A percentile compares a stretch with the other conserved stretches of the same genome.
phyloP scores from a whole-genome alignment of 2,888 invertebrate species.

The Ommatoiulus sabulosus region DNA sequence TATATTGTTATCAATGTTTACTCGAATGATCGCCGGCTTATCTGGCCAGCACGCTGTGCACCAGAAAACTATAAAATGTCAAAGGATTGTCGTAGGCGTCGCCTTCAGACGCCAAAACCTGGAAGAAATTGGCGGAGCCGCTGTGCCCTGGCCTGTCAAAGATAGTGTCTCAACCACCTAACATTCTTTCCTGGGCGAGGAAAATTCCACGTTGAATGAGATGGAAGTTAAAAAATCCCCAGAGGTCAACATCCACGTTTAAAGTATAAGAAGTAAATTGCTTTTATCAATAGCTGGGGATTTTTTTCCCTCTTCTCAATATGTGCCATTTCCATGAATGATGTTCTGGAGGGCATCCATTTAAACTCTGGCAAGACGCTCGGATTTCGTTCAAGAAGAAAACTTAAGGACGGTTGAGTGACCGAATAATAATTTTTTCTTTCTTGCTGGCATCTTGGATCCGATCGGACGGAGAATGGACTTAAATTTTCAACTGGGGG shows the following conservation, averaged over 20 bases:
- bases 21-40: neutral
- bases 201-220: neutral
- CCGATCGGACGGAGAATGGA: neutral
- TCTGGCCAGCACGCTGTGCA: neutral
- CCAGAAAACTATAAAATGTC: constrained; percentile 19
- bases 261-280: constrained; percentile 45
- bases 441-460: neutral
- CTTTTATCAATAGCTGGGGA: constrained; percentile 24
- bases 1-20: neutral
- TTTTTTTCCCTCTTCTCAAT: constrained; percentile 20
- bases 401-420: constrained; percentile 48
- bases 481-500: constrained; percentile 21
- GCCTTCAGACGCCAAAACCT: neutral
- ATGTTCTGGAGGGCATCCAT: constrained; percentile 44
- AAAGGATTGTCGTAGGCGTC: neutral
- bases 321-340: constrained; percentile 44
- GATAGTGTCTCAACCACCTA: constrained; percentile 12
- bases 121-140: neutral
- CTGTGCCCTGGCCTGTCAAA: constrained; percentile 14
- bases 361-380: constrained; percentile 14
- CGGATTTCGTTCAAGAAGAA: constrained; percentile 3
- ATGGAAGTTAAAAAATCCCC: constrained; percentile 18
- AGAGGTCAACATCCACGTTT: constrained; percentile 45
- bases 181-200: neutral
- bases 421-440: constrained; percentile 44